Evolutionary conservation across 2,113 vertebrate genomes (phyloP), one percentile per base, ranked within the genome.

Genomic region (Caretta caretta): DNA sequence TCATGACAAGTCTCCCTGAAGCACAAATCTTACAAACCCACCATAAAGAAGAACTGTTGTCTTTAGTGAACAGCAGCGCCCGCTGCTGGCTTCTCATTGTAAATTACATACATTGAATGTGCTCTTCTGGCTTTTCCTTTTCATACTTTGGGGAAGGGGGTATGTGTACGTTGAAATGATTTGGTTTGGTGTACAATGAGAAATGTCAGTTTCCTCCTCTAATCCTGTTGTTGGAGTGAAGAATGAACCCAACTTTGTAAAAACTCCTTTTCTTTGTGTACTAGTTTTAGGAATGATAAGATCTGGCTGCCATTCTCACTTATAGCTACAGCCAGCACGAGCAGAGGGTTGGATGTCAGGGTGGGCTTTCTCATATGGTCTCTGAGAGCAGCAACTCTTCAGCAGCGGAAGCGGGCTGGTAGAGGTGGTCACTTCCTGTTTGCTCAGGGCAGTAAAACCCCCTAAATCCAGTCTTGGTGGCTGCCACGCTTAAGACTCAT

Each of bases 131-230:
- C 48, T 80, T 89, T 76, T 93, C 82, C n/a, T 80, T 12, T 89
- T 89, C 93, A 84, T 90, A 51, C 27, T 80, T 80, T 35, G 90
- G 96, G 17, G 17, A 2, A 14, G 17, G 65, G n/a, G 46, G 42
- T 93, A 46, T 27, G 24, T 13, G 20, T 46, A 46, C 90, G 62
- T 94, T 93, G 83, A 94, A 94, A 87, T 79, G 5, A 88, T 90
- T 94, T 96, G 83, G 22, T 82, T 92, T 96, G 92, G 56, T 93
- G 78, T 97, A 92, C 89, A 94, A 91, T 96, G 95, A 96, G 83
- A 92, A 92, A 96, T 90, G 49, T 91, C 72, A 46, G 9, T 62
- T 14, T 92, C 50, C 42, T 83, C 89, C 50, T 57, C 75, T 96
- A 89, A 94, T 92, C 27, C 85, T 94, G 7, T 50, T 84, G 82